Evolutionary conservation across 1,140 invertebrate genomes (phyloP).

Genomic region (Drosophila melanica): DNA sequence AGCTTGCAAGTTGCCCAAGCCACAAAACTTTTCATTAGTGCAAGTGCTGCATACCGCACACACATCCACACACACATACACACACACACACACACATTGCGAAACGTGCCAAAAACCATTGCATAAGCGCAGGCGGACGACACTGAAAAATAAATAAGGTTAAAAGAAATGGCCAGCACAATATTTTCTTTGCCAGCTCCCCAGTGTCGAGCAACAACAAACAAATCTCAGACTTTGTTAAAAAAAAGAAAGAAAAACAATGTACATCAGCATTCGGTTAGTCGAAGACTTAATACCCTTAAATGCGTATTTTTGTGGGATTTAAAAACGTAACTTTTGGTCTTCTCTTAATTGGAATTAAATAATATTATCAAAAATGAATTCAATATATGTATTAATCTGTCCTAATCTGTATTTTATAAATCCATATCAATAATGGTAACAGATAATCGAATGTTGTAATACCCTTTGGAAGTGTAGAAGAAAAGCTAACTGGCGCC

Average conservation of each 20-base stretch:
- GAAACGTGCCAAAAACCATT: conserved; percentile 73
- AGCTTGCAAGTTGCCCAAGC: conserved; percentile 21
- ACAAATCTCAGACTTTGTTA: conserved; percentile 63
- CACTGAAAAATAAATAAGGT: conserved; percentile 64
- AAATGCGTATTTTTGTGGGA: neutral
- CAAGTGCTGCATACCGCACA: conserved; percentile 64
- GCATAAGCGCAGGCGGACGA: conserved; percentile 76
- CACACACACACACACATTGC: conserved; percentile 42
- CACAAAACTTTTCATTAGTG: conserved; percentile 77
- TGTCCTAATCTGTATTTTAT: too few relatives aligned
- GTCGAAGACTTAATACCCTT: conserved; percentile 19
- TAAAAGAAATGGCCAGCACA: conserved; percentile 43
- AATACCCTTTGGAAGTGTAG: neutral
- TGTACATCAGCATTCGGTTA: neutral
- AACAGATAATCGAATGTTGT: neutral
- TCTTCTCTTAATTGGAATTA: too few relatives aligned
- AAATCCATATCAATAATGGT: too few relatives aligned
- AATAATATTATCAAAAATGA: too few relatives aligned
- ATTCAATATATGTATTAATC: too few relatives aligned
- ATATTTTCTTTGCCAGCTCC: conserved; percentile 57
- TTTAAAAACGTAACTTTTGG: too few relatives aligned
- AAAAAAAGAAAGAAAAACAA: neutral
- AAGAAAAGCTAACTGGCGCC: conserved; percentile 1
- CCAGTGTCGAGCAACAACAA: conserved; percentile 42
- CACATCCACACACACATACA: conserved; percentile 22